phyloP scores from a whole-genome alignment of 2,888 invertebrate genomes.

The Campoletis raptor region DNA sequence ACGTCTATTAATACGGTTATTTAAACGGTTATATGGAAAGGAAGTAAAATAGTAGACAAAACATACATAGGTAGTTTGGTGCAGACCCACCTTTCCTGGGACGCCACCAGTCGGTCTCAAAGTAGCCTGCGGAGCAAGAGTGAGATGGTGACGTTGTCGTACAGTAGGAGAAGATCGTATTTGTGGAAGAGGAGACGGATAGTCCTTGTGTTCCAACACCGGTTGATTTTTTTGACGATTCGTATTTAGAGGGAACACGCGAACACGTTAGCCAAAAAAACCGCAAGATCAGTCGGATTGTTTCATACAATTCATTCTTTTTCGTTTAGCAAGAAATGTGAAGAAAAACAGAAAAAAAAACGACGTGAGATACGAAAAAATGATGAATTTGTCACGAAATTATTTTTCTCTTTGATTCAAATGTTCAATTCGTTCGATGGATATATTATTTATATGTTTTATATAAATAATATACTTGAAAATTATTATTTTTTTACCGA shows the following conservation, averaged over 20 bases:
- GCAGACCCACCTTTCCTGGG: conserved; percentile 96
- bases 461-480: no score
- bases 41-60: conserved; percentile 83
- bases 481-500: neutral
- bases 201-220: conserved; percentile 87
- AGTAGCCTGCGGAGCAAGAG: conserved; percentile 95
- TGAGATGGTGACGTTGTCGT: conserved; percentile 85
- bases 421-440: no score
- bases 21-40: conserved; percentile 72
- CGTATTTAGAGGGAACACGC: conserved; percentile 81
- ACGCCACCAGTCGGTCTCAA: conserved; percentile 98
- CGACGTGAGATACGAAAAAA: neutral
- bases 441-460: no score
- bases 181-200: conserved; percentile 91
- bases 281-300: conserved; percentile 81
- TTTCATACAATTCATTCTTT: neutral
- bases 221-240: conserved; percentile 75
- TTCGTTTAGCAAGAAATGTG: conserved; percentile 21
- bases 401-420: no score
- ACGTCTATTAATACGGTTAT: conserved; percentile 67
- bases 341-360: conserved; percentile 44
- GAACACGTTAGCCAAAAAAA: conserved; percentile 80
- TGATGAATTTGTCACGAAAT: neutral
- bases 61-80: conserved; percentile 85
- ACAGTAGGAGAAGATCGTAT: conserved; percentile 84